Evolutionary conservation across 2,888 invertebrate genomes (phyloP).

Genomic region (Xestia sexstrigata): DNA sequence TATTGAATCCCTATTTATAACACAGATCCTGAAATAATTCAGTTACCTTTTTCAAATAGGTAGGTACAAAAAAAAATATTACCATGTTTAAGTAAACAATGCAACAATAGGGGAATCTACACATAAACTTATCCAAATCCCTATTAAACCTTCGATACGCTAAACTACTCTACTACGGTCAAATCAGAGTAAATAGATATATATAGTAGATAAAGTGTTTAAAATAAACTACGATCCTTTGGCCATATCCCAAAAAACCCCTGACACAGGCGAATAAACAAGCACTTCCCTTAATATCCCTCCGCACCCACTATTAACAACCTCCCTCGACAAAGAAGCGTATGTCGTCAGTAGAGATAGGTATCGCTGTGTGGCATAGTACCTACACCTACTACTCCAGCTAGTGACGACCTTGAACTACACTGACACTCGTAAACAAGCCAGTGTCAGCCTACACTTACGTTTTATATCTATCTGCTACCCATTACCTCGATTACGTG

Average conservation of each 20-base stretch:
- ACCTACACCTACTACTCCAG: slow-evolving; percentile 1
- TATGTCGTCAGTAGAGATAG: slow-evolving; percentile 16
- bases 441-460: slow-evolving; percentile 47
- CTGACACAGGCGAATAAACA: neutral
- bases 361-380: slow-evolving; percentile 18
- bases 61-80: neutral
- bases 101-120: too few relatives aligned
- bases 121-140: neutral
- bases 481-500: slow-evolving; percentile 55
- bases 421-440: slow-evolving; percentile 61
- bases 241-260: slow-evolving; percentile 1
- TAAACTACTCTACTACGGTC: neutral
- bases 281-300: slow-evolving; percentile 22
- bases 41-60: neutral
- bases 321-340: neutral
- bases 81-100: slow-evolving; percentile 1
- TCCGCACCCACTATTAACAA: slow-evolving; percentile 6
- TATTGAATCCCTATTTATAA: slow-evolving; percentile 22
- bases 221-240: neutral
- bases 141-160: neutral
- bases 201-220: too few relatives aligned
- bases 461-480: slow-evolving; percentile 15
- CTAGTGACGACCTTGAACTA: slow-evolving; percentile 62
- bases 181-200: neutral
- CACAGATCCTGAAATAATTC: neutral